phyloP scores from a whole-genome alignment of 2,113 vertebrate species.

The Sarotherodon lohbergeri region DNA sequence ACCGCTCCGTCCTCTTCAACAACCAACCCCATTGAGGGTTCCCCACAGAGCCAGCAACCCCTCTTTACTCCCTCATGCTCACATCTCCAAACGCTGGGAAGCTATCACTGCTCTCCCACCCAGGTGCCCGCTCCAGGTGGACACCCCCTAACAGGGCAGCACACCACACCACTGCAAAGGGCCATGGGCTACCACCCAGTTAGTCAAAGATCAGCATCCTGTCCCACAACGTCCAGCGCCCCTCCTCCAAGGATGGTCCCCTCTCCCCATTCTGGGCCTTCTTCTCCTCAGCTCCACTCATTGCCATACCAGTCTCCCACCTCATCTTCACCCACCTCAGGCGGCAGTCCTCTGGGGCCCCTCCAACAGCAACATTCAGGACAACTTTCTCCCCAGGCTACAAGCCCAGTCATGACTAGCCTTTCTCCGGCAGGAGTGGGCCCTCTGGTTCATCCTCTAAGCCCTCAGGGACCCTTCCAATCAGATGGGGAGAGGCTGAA shows the following conservation, averaged over 20 bases:
- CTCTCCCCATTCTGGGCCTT: conserved; percentile 87
- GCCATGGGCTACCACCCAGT: conserved; percentile 81
- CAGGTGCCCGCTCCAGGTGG: conserved; percentile 76
- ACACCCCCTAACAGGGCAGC: conserved; percentile 76
- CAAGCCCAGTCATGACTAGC: conserved; percentile 76
- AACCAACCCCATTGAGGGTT: conserved; percentile 52
- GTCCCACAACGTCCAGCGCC: conserved; percentile 77
- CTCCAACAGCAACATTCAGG: conserved; percentile 74
- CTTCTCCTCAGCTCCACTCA: conserved; percentile 89
- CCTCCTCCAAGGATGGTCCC: conserved; percentile 77
- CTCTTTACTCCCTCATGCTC: conserved; percentile 74
- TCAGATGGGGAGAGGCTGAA: conserved; percentile 76
- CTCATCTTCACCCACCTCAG: conserved; percentile 77
- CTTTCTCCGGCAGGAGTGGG: conserved; percentile 67
- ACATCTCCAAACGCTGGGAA: conserved; percentile 78
- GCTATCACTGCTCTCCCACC: conserved; percentile 78
- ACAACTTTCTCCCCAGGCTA: conserved; percentile 85
- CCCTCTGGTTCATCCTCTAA: conserved; percentile 79
- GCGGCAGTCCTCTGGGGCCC: conserved; percentile 73
- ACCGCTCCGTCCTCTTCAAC: conserved; percentile 67
- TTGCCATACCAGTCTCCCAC: conserved; percentile 89
- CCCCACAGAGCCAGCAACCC: conserved; percentile 72
- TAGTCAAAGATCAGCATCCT: conserved; percentile 80
- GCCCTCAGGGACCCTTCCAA: conserved; percentile 77
- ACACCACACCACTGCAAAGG: conserved; percentile 81